Evolutionary conservation across 2,113 vertebrate genomes (phyloP), one percentile per base, ranked within the genome.

Genomic region (Gopherus evgoodei): DNA sequence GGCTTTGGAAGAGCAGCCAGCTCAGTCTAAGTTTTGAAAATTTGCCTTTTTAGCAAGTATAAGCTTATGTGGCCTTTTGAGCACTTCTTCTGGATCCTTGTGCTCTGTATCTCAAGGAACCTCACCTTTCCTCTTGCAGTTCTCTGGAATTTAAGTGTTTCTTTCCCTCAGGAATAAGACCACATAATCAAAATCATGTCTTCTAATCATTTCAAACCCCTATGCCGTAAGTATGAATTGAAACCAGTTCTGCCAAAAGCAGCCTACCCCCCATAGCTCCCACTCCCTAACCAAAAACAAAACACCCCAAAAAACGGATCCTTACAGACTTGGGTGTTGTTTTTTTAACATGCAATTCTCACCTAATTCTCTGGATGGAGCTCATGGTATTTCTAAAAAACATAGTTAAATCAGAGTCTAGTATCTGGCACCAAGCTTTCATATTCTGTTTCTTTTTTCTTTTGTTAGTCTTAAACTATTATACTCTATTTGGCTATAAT

Each of bases 281-380:
- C 12, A 1, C 50, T 13, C 13, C 16, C 17, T 6, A 42, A 53
- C 17, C 24, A 53, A 49, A 22, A 44, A 47, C 27, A 52, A 42
- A 38, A 49, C 16, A 8, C 11, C 17, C 49, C n/a, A 50, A 76
- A 11, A 38, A 14, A 22, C 50, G 10, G 25, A 35, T 89, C 75
- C 81, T 81, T 1, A 6, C 35, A 29, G 38, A n/a, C 24, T 44
- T 50, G 29, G 62, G 44, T 54, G 69, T 2, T 8, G 81, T n/a
- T 90, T 86, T 6, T 82, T 90, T 8, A 85, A 25, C 12, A 0
- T 97, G 98, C 93, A 97, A 65, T 98, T 98, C 97, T 96, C 54
- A 27, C 96, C 95, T 94, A 83, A 91, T 92, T 97, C 98, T 98
- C 98, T 98, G 97, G 98, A 97, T 97, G 98, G 98, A 97, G 98